Base-by-base conservation (phyloP, 2,797 vertebrate species). In the Chaetophractus vellerosus region DNA sequence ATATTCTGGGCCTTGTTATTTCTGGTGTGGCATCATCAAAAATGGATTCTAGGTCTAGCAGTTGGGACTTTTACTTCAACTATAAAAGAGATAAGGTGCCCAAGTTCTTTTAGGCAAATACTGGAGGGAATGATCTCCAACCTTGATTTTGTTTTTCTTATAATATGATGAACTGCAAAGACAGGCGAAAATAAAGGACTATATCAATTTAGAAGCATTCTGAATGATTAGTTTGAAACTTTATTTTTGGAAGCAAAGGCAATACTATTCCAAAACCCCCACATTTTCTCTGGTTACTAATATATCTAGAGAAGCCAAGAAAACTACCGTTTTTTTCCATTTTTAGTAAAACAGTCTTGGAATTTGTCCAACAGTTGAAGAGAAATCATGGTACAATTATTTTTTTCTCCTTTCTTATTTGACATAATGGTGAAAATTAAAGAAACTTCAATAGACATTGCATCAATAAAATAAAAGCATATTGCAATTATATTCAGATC, bases 381-480 rank as follows among this genome's bases (percentile, higher is more conserved):
- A 90, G 82, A 83, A 96, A 96, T 96, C 90, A 0, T 85, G 94
- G 68, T 52, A 91, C 91, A 79, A 93, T 74, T 74, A 91, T 16
- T 92, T 86, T 96, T 64, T 15, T 87, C 7, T 91, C 52, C 93
- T 7, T 96, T 96, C 85, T 92, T 96, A 14, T 95, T 66, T 94
- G 21, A 93, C 96, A 91, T 93, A 96, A 94, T 84, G 95, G 57
- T 68, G 93, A 48, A 97, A 97, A 96, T 84, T 76, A 76, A 61
- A 89, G 38, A 93, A 88, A 94, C 88, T 96, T 94, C 91, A 97
- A 74, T 88, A 66, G 95, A 95, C 91, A 97, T 89, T 6, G 83
- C 95, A 97, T 91, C 93, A 92, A 41, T 97, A 95, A 96, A 97
- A 96, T 88, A 96, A 95, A 94, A 95, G 28, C 63, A 91, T 91